These are phyloP conservation scores for Serilophus lunatus DNA, from an alignment of 2,113 vertebrate genomes.

Conservation along the genomic window DNA sequence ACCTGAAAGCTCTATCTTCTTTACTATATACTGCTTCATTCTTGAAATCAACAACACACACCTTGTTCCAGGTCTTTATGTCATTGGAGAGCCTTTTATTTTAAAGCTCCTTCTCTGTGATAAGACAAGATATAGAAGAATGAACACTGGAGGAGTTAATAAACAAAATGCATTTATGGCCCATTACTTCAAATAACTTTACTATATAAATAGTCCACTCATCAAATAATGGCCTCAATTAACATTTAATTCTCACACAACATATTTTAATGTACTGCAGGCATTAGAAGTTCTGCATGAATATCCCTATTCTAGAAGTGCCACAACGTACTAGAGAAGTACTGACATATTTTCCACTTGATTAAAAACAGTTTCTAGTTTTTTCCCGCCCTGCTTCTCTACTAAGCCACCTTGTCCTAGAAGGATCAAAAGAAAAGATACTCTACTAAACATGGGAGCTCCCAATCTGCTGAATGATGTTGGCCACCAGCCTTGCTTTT, in stretches of 20 bases:
- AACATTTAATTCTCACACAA: slow-evolving; percentile 50
- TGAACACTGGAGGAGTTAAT: slow-evolving; percentile 22
- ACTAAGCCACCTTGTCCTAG: background rate
- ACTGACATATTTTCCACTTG: background rate
- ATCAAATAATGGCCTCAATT: slow-evolving; percentile 57
- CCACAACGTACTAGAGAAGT: background rate
- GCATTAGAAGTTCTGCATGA: slow-evolving; percentile 35
- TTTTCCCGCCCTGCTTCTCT: background rate
- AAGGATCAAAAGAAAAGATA: background rate
- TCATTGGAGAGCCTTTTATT: background rate
- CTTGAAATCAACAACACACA: background rate
- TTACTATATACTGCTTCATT: background rate
- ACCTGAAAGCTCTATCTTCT: background rate
- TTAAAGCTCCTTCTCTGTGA: background rate
- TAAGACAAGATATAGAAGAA: slow-evolving; percentile 34
- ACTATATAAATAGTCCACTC: slow-evolving; percentile 46
- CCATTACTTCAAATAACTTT: slow-evolving; percentile 64
- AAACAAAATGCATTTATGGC: slow-evolving; percentile 61
- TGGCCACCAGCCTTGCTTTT: background rate
- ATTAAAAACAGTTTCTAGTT: background rate
- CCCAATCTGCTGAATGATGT: background rate
- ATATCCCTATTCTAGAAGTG: background rate
- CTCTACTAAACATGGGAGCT: accelerated
- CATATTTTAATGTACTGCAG: slow-evolving; percentile 11
- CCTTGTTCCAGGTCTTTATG: background rate